phyloP scores from a whole-genome alignment of 1,140 invertebrate genomes.

The Diprion similis region DNA sequence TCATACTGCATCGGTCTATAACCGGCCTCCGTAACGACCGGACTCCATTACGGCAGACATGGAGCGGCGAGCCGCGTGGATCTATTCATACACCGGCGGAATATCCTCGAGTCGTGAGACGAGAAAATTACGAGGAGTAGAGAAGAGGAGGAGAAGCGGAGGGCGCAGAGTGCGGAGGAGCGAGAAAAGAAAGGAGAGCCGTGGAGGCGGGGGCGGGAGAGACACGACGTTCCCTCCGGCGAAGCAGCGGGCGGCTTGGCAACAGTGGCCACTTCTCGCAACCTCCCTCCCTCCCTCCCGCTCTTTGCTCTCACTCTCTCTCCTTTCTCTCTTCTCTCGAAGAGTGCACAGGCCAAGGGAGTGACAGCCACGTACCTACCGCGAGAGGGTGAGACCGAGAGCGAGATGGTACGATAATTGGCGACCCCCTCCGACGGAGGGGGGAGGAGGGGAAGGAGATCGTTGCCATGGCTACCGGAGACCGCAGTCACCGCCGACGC shows the following conservation, averaged over 20 bases:
- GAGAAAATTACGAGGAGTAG: constrained; percentile 16
- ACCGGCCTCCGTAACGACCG: constrained; percentile 26
- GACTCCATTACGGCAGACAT: background rate
- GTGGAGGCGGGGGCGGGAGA: constrained; percentile 20
- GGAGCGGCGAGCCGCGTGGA: background rate
- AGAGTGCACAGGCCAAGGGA: constrained; percentile 14
- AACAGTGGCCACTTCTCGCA: constrained; percentile 45
- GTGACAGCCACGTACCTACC: constrained; percentile 21
- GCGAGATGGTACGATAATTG: constrained; percentile 54
- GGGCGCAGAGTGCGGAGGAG: constrained; percentile 24
- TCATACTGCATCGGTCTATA: constrained; percentile 47
- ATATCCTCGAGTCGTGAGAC: constrained; percentile 14
- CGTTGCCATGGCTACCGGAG: constrained; percentile 60
- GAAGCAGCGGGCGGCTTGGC: constrained; percentile 39
- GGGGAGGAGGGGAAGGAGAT: constrained; percentile 35
- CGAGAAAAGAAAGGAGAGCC: constrained; percentile 13
- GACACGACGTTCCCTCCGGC: constrained; percentile 25
- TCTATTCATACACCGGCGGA: constrained; percentile 17
- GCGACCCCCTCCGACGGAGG: constrained; percentile 29
- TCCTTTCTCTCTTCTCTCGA: background rate
- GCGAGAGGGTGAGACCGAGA: constrained; percentile 31
- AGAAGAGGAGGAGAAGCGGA: no score
- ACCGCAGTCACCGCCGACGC: constrained; percentile 47
- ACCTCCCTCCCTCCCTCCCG: background rate
- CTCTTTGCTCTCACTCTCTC: constrained; percentile 2